phyloP scores from a whole-genome alignment of 2,113 vertebrate species.

The Gymnorhina tibicen region DNA sequence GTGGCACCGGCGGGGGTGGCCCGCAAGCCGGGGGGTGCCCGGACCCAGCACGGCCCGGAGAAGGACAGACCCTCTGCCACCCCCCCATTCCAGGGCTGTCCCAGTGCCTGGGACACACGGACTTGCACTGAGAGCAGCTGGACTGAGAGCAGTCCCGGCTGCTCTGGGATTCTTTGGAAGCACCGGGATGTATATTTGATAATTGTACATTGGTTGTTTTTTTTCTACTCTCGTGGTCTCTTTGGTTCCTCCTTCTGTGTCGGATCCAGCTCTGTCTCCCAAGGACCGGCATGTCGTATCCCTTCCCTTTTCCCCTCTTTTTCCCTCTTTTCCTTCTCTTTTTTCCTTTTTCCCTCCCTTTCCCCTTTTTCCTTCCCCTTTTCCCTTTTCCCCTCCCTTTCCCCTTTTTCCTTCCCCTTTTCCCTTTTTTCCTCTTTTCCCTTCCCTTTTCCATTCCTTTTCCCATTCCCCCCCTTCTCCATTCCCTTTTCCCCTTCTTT shows the following conservation, averaged over 20 bases:
- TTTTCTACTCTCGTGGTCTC: not conserved
- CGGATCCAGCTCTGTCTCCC: accelerated
- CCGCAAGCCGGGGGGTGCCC: not conserved
- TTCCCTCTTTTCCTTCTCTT: too few species aligned
- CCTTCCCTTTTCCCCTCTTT: accelerated
- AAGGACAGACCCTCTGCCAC: not conserved
- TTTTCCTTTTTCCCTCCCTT: too few species aligned
- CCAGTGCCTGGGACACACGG: not conserved
- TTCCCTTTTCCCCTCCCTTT: accelerated
- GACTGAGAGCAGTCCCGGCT: not conserved
- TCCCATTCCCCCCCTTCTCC: not conserved
- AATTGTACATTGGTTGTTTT: constrained; percentile 35
- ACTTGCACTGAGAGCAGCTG: constrained; percentile 47
- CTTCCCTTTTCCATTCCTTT: too few species aligned
- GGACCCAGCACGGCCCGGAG: accelerated
- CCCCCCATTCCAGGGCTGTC: not conserved
- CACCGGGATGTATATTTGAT: constrained; percentile 42
- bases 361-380: not conserved
- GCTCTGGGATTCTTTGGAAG: not conserved
- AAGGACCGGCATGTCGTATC: not conserved
- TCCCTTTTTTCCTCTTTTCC: too few species aligned
- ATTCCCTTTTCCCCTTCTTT: not conserved
- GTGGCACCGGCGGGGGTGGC: not conserved
- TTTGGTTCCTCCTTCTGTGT: accelerated
- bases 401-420: too few species aligned